Evolutionary conservation across 2,113 vertebrate species (phyloP), one percentile per base, ranked within the genome.

Genomic region (Formicarius rufipectus): DNA sequence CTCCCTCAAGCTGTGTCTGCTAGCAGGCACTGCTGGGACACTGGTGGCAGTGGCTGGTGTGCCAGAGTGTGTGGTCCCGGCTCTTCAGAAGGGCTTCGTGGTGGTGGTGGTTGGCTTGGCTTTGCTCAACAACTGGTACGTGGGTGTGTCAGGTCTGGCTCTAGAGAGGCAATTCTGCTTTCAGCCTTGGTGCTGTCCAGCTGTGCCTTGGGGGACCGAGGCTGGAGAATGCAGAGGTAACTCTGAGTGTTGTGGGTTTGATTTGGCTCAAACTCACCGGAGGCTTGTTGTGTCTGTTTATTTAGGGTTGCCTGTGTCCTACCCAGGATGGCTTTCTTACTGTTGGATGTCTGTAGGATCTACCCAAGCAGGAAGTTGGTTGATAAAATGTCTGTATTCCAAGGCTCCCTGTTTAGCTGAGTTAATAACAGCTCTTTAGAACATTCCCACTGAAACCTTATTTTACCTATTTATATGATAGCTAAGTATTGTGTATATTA

Each of bases 51-150:
- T 0, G 6, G 31, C 22, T 3, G 7, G 12, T 19, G 14, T 44
- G 30, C 24, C 4, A 3, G 1, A 4, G 37, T 11, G 12, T 20
- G 1, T 3, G 4, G n/a, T 31, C 5, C 39, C 75, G 78, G n/a
- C 50, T 87, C n/a, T 74, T 50, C 23, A 42, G 55, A 55, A 12
- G 42, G 49, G 8, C 10, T n/a, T 73, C 0, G 0, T 5, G 13
- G 12, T 9, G 16, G 47, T 8, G 58, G n/a, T n/a, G n/a, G n/a
- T n/a, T n/a, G n/a, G 4, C 33, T 42, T 60, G 49, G 37, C 49
- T 59, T 14, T 2, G 0, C 39, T 4, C 12, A 52, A 13, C 10
- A 31, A 35, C n/a, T 7, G 17, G 14, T 33, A 37, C 0, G 3
- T 9, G 30, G 14, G 18, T 21, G 18, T 64, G 35, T 47, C 3